A percentile compares a stretch with the other conserved stretches of the same genome.
Conservation (phyloP, 1,140 invertebrate species). For the Oryzaephilus surinamensis region DNA sequence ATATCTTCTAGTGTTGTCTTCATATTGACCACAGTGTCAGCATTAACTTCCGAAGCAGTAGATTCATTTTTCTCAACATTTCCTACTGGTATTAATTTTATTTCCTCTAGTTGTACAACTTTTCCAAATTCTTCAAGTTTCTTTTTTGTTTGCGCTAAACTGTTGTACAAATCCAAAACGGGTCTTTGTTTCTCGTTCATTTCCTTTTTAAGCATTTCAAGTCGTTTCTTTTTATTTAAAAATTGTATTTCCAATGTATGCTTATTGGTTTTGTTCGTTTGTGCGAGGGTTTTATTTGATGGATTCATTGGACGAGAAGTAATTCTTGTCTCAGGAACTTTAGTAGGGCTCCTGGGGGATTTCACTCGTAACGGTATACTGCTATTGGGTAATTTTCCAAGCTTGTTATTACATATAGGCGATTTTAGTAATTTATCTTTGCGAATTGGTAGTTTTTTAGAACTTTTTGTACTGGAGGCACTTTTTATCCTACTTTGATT, state of each 20-base stretch:
- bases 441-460: too few relatives aligned
- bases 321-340: not conserved
- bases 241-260: constrained; percentile 31
- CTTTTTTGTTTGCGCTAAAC: constrained; percentile 26
- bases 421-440: too few relatives aligned
- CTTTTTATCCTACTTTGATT: too few relatives aligned
- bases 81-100: constrained; percentile 13
- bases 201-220: constrained; percentile 24
- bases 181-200: constrained; percentile 26
- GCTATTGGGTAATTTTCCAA: constrained; percentile 3
- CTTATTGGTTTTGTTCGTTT: constrained; percentile 17
- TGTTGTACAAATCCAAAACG: constrained; percentile 24
- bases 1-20: constrained; percentile 23
- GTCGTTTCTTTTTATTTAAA: constrained; percentile 27
- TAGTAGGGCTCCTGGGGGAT: not conserved
- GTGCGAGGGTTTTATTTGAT: constrained; percentile 3
- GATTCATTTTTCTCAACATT: too few relatives aligned
- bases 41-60: too few relatives aligned
- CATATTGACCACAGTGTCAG: constrained; percentile 20
- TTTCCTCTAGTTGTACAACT: constrained; percentile 19
- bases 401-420: too few relatives aligned
- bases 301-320: constrained; percentile 1
- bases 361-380: constrained; percentile 3
- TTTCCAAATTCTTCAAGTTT: constrained; percentile 27
- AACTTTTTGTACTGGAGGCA: too few relatives aligned